A percentile compares a stretch with the other conserved stretches of the same genome.
Conservation (phyloP, 2,113 vertebrate genomes). For the Labeo catla region DNA sequence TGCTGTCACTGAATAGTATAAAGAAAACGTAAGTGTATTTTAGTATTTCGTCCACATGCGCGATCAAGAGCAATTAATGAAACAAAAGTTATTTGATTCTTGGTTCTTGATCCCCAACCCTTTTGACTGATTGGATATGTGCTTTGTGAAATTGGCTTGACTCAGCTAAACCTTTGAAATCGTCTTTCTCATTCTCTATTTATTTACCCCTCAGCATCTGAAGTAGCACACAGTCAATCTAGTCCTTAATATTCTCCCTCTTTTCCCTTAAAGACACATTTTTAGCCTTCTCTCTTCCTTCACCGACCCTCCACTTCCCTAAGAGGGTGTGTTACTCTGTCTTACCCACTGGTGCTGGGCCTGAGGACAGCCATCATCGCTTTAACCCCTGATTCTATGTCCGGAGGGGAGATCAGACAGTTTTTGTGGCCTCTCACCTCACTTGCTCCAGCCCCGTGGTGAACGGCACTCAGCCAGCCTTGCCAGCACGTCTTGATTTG, state of each 20-base stretch:
- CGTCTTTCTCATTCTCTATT: not conserved
- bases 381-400: slow-evolving; percentile 1
- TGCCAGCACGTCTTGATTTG: slow-evolving; percentile 46
- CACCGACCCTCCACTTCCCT: slow-evolving; percentile 48
- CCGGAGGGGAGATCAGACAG: not conserved
- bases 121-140: not conserved
- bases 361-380: slow-evolving; percentile 7
- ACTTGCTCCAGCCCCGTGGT: not conserved
- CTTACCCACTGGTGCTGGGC: slow-evolving; percentile 19
- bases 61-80: not conserved
- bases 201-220: not conserved
- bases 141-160: not conserved
- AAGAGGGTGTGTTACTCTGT: slow-evolving; percentile 15
- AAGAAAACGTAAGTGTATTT: not conserved
- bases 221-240: not conserved
- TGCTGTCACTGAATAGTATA: not conserved
- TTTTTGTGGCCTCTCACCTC: slow-evolving; percentile 41
- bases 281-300: slow-evolving; percentile 49
- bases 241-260: slow-evolving; percentile 2
- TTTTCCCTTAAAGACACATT: slow-evolving; percentile 54
- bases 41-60: not conserved
- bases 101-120: not conserved
- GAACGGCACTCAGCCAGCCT: slow-evolving; percentile 47
- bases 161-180: not conserved
- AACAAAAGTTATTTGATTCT: not conserved